Percentiles rank a stretch among this genome's conserved stretches.
Conservation (phyloP, 2,797 vertebrate genomes). For the Echeneis naucrates region DNA sequence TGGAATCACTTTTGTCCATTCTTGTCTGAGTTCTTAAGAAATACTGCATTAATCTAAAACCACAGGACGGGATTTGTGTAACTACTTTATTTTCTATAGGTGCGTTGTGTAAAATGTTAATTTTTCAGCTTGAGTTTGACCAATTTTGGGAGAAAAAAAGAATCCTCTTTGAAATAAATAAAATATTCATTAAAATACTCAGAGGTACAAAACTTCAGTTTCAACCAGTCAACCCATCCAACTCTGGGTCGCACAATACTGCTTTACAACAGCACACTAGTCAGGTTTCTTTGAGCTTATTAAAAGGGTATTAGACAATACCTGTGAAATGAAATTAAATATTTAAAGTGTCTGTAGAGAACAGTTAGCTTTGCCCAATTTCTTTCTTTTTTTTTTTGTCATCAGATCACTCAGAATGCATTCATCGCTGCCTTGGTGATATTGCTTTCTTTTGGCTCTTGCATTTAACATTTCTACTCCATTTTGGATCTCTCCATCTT, state of each 20-base stretch:
- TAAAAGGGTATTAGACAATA: slow-evolving; percentile 23
- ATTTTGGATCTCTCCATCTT: slow-evolving; percentile 98
- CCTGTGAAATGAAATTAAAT: slow-evolving; percentile 34
- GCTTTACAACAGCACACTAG: slow-evolving; percentile 7
- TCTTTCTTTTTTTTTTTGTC: slow-evolving; percentile 67
- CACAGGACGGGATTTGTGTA: slow-evolving; percentile 1
- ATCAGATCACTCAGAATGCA: slow-evolving; percentile 36
- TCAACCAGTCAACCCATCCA: slow-evolving; percentile 7
- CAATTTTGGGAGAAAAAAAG: not conserved
- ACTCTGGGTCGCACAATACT: not conserved
- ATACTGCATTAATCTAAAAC: slow-evolving; percentile 18
- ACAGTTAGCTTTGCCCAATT: slow-evolving; percentile 40
- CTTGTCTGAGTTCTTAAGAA: not conserved
- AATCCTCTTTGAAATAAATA: slow-evolving; percentile 17
- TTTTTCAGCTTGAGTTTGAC: slow-evolving; percentile 21
- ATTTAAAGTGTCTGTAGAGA: slow-evolving; percentile 38
- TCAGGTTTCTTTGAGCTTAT: slow-evolving; percentile 28
- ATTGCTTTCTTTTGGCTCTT: slow-evolving; percentile 29
- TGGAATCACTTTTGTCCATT: no score
- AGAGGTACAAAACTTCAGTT: slow-evolving; percentile 19
- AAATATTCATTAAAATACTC: slow-evolving; percentile 41
- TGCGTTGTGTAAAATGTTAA: not conserved
- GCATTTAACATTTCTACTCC: slow-evolving; percentile 85
- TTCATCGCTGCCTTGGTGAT: slow-evolving; percentile 50
- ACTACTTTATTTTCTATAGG: slow-evolving; percentile 9